These are phyloP conservation scores for Symphodus melops DNA, from an alignment of 2,113 vertebrate species.

Conservation along the genomic window DNA sequence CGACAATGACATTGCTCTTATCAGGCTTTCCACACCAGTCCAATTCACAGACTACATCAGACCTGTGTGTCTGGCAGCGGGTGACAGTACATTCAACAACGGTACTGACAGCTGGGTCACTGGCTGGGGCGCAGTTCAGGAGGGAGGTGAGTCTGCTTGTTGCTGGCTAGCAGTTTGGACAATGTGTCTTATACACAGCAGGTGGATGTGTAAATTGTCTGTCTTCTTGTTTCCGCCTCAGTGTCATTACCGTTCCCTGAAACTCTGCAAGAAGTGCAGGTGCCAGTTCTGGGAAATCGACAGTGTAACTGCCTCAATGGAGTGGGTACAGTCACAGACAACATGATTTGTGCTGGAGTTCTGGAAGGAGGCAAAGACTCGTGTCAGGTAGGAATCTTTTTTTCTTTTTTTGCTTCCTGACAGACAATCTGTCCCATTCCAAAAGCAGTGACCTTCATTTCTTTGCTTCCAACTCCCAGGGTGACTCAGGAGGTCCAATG, in stretches of 20 bases:
- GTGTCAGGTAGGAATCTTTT: conserved; percentile 57
- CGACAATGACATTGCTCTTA: conserved; percentile 84
- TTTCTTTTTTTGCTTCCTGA: not conserved
- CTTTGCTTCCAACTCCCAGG: conserved; percentile 64
- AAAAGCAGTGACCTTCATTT: not conserved
- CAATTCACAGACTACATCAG: conserved; percentile 79
- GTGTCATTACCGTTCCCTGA: conserved; percentile 50
- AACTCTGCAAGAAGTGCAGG: conserved; percentile 75
- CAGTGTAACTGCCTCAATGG: conserved; percentile 71
- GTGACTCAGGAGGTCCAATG: conserved; percentile 90
- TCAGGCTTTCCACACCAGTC: conserved; percentile 75
- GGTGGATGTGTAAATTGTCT: conserved; percentile 62
- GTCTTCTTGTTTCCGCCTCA: not conserved
- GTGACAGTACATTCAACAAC: conserved; percentile 76
- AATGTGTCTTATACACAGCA: conserved; percentile 11
- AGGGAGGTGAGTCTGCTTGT: conserved; percentile 75
- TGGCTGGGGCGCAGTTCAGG: conserved; percentile 84
- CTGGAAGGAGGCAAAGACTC: conserved; percentile 81
- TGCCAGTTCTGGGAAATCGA: conserved; percentile 71
- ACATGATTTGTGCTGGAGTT: conserved; percentile 86
- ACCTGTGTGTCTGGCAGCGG: conserved; percentile 85
- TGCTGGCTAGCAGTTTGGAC: conserved; percentile 19
- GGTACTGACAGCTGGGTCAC: conserved; percentile 85
- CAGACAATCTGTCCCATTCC: not conserved
- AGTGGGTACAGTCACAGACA: conserved; percentile 70